Evolutionary conservation across 2,888 invertebrate genomes (phyloP).

Genomic region (Tetropium fuscum): DNA sequence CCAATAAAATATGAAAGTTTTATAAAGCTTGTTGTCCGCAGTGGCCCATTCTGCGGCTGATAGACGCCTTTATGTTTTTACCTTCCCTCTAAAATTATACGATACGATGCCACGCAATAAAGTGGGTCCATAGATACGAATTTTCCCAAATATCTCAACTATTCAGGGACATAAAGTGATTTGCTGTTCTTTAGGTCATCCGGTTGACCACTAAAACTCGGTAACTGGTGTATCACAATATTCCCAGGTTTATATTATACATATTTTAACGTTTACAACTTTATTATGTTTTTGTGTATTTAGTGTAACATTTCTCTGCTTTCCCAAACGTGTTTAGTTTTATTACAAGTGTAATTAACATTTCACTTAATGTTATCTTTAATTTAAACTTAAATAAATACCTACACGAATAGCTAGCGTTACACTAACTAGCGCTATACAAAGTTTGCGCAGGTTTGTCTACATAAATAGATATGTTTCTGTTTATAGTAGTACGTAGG

Average conservation of each 20-base stretch:
- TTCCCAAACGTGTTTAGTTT: conserved; percentile 8
- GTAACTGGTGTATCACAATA: conserved; percentile 11
- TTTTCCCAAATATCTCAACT: conserved; percentile 30
- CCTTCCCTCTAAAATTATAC: conserved; percentile 29
- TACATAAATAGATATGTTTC: too few species aligned
- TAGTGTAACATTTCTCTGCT: not conserved
- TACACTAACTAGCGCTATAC: too few species aligned
- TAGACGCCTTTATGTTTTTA: conserved; percentile 48
- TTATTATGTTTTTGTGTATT: conserved; percentile 6
- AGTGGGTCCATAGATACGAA: conserved; percentile 24
- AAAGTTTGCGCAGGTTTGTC: too few species aligned
- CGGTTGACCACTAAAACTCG: conserved; percentile 22
- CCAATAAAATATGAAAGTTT: conserved; percentile 56
- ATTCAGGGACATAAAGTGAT: conserved; percentile 29
- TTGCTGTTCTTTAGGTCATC: conserved; percentile 16
- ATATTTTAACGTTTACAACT: conserved; percentile 8
- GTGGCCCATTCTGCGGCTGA: conserved; percentile 42
- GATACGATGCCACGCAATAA: conserved; percentile 16
- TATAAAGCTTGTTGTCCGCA: conserved; percentile 47
- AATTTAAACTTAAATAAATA: not conserved
- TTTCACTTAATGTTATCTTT: conserved; percentile 6
- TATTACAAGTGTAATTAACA: conserved; percentile 14
- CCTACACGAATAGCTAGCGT: too few species aligned
- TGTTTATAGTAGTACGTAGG: too few species aligned
- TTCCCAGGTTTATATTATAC: conserved; percentile 17